phyloP scores from a whole-genome alignment of 2,113 vertebrate species.

The Alethe diademata region DNA sequence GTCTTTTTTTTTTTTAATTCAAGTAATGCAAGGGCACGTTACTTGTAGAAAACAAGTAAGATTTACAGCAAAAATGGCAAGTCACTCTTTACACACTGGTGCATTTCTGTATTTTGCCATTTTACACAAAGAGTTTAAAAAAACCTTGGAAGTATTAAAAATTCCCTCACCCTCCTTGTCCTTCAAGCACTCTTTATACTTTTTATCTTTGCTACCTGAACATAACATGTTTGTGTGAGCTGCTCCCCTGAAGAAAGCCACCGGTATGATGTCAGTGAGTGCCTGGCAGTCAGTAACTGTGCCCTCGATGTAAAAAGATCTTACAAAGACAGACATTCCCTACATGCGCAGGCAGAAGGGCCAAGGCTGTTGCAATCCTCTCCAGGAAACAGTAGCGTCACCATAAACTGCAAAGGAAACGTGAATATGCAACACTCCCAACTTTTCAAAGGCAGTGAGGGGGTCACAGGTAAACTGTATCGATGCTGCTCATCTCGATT shows the following conservation, averaged over 20 bases:
- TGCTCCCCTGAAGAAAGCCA: not conserved
- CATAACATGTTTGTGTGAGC: not conserved
- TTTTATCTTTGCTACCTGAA: not conserved
- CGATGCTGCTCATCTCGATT: not conserved
- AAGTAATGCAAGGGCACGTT: not conserved
- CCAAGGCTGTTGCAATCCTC: not conserved
- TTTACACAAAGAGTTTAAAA: not conserved
- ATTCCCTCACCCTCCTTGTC: not conserved
- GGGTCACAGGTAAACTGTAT: not conserved
- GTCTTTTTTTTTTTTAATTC: not conserved
- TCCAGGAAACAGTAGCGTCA: not conserved
- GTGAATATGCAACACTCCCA: rapidly evolving
- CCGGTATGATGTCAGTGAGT: not conserved
- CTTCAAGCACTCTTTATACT: not conserved
- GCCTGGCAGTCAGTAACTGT: not conserved
- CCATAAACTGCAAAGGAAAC: not conserved
- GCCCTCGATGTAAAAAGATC: not conserved
- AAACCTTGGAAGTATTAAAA: not conserved
- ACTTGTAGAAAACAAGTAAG: not conserved
- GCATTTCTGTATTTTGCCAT: not conserved
- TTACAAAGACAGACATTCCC: not conserved
- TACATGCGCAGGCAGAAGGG: rapidly evolving
- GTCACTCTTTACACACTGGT: not conserved
- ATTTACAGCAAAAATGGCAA: not conserved
- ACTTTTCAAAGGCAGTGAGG: not conserved